Evolutionary conservation across 2,888 invertebrate species (phyloP).

Genomic region (Syrista parreyssii): DNA sequence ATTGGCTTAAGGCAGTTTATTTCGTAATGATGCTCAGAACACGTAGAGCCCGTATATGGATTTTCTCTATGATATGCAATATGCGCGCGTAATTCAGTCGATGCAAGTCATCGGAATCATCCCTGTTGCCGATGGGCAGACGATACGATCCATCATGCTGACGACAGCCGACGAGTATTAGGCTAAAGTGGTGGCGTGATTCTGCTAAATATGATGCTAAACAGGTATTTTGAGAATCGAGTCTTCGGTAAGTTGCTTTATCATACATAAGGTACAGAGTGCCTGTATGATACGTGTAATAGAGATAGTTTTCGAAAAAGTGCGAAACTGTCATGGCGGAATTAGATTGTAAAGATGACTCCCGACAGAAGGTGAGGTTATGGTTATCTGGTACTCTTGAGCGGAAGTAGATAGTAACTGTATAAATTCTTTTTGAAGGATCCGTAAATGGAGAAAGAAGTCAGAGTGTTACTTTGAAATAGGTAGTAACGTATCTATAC

Average conservation of each 20-base stretch:
- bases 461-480: not conserved
- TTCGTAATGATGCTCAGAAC: slow-evolving; percentile 31
- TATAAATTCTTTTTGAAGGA: not conserved
- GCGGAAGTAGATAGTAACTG: not conserved
- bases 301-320: not conserved
- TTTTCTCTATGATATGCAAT: slow-evolving; percentile 52
- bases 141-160: slow-evolving; percentile 57
- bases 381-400: not conserved
- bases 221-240: slow-evolving; percentile 35
- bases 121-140: slow-evolving; percentile 30
- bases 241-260: not conserved
- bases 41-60: slow-evolving; percentile 36
- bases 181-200: slow-evolving; percentile 58
- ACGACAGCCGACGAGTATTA: slow-evolving; percentile 55
- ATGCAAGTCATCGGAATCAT: slow-evolving; percentile 63
- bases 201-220: slow-evolving; percentile 56
- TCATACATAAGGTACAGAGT: not conserved
- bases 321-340: not conserved
- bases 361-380: not conserved
- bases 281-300: not conserved
- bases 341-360: not conserved
- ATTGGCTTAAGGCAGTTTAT: slow-evolving; percentile 55
- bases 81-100: slow-evolving; percentile 58
- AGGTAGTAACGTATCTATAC: not conserved
- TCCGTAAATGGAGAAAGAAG: not conserved